Percentiles rank a stretch among this genome's conserved stretches.
phyloP scores from a whole-genome alignment of 2,113 vertebrate species.

The Petroica traversi region DNA sequence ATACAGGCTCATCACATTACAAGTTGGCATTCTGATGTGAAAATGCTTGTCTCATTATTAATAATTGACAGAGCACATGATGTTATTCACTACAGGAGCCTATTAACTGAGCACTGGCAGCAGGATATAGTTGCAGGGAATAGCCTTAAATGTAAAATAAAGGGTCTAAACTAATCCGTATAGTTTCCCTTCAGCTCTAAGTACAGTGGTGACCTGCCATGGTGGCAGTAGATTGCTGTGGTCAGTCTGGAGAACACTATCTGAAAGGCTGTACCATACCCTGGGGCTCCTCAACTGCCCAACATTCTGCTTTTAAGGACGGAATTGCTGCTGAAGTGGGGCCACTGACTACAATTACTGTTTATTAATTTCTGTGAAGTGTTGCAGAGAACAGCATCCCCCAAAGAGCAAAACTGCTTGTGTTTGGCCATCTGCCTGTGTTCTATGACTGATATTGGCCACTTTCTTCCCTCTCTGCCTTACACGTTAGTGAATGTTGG shows the following conservation, averaged over 20 bases:
- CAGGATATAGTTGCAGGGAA: not conserved
- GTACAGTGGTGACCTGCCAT: not conserved
- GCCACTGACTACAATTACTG: not conserved
- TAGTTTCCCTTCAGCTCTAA: not conserved
- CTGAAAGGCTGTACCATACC: not conserved
- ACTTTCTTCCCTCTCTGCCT: not conserved
- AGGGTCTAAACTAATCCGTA: not conserved
- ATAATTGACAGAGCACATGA: slow-evolving; percentile 48
- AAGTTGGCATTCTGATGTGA: slow-evolving; percentile 10
- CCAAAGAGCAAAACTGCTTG: not conserved
- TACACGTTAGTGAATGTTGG: not conserved
- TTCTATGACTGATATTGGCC: not conserved
- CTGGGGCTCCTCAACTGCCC: not conserved
- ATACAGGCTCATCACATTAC: not conserved
- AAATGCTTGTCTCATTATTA: slow-evolving; percentile 36
- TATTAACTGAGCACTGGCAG: not conserved
- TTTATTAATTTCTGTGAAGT: not conserved
- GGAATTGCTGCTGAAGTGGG: not conserved
- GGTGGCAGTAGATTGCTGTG: not conserved
- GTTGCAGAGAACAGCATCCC: not conserved
- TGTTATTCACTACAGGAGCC: slow-evolving; percentile 23
- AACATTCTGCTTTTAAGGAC: not conserved
- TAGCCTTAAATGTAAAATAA: not conserved
- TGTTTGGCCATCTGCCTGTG: not conserved
- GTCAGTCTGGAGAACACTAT: not conserved